A percentile compares a stretch with the other conserved stretches of the same genome.
phyloP scores from a whole-genome alignment of 2,797 vertebrate genomes.

The Gambelia wislizenii region DNA sequence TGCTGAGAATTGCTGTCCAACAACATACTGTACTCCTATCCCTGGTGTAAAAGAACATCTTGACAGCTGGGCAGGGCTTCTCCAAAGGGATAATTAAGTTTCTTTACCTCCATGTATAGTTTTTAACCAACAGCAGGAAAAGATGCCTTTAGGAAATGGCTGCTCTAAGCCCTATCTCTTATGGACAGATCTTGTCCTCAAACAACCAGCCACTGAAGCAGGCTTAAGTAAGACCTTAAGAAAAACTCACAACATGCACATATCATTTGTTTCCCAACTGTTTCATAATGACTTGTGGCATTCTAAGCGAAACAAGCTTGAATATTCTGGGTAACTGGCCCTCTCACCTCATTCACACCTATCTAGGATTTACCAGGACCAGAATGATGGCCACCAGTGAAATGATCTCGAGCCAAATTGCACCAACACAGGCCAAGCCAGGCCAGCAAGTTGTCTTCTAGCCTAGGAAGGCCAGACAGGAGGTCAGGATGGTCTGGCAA shows the following conservation, averaged over 20 bases:
- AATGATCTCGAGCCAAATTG: background rate
- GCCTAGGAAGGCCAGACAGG: background rate
- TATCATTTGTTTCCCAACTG: background rate
- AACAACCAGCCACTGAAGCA: background rate
- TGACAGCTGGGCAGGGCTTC: background rate
- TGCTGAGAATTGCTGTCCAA: too few species aligned
- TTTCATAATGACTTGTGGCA: background rate
- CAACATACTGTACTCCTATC: too few species aligned
- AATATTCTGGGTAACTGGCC: background rate
- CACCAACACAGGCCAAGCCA: background rate
- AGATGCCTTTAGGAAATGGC: background rate
- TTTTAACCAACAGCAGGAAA: background rate
- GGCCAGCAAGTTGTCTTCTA: background rate
- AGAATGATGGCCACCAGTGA: background rate
- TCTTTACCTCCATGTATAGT: background rate
- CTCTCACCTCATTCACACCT: background rate
- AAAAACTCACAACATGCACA: background rate
- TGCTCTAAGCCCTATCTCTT: background rate
- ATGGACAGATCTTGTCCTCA: background rate
- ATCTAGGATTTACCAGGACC: background rate
- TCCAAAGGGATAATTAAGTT: background rate
- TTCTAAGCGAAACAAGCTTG: background rate
- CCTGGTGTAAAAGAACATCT: background rate
- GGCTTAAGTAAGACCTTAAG: background rate
- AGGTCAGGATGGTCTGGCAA: background rate